Conservation (phyloP, 1,140 invertebrate genomes). For the Drosophila yakuba region DNA sequence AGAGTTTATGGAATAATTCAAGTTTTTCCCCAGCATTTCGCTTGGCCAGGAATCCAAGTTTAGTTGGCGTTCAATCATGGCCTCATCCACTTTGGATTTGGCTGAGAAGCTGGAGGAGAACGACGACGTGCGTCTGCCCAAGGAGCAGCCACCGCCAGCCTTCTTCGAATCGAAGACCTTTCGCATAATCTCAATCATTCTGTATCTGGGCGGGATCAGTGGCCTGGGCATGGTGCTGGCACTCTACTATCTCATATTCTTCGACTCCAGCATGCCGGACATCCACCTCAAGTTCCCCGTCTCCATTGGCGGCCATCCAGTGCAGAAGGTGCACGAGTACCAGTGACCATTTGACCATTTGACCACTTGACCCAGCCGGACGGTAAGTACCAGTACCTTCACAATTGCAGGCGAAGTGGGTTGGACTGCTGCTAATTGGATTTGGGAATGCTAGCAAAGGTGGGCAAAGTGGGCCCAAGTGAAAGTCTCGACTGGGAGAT, state of each 20-base stretch:
- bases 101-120: constrained; percentile 1
- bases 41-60: too few species aligned
- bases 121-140: constrained; percentile 56
- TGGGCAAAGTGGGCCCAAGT: neutral
- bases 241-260: constrained; percentile 75
- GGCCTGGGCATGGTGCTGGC: constrained; percentile 74
- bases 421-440: constrained; percentile 49
- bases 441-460: constrained; percentile 32
- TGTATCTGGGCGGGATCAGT: constrained; percentile 79
- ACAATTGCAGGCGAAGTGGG: neutral
- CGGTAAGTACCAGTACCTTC: neutral
- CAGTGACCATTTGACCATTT: constrained; percentile 37
- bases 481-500: neutral
- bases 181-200: constrained; percentile 66
- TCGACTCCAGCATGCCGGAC: constrained; percentile 80
- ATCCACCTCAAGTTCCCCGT: constrained; percentile 80
- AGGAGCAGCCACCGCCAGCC: constrained; percentile 51
- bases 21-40: constrained; percentile 15
- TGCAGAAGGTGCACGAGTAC: constrained; percentile 78
- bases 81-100: constrained; percentile 4
- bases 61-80: constrained; percentile 21
- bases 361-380: neutral
- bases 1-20: constrained; percentile 47
- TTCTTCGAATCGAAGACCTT: constrained; percentile 79
- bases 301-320: constrained; percentile 74